These are phyloP conservation scores for Osmerus mordax DNA, from an alignment of 2,113 vertebrate genomes.

Conservation along the genomic window DNA sequence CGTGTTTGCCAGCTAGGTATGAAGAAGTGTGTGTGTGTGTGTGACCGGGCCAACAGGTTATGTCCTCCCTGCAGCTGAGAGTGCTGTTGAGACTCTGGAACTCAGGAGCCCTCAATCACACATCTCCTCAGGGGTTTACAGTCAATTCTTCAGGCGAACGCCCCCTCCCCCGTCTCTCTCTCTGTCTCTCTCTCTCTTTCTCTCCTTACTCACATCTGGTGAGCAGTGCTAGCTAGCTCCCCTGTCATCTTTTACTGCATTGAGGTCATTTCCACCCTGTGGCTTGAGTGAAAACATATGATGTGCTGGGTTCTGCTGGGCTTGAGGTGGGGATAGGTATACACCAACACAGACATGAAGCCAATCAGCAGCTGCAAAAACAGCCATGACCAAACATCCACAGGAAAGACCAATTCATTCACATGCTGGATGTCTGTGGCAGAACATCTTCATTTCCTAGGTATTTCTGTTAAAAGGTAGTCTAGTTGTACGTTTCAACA, in stretches of 20 bases:
- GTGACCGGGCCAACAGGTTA: constrained; percentile 28
- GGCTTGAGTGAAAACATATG: constrained; percentile 75
- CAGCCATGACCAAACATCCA: constrained; percentile 43
- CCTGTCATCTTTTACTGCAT: constrained; percentile 76
- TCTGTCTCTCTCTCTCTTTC: constrained; percentile 22
- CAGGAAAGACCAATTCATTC: constrained; percentile 49
- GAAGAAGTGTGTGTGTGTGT: constrained; percentile 7
- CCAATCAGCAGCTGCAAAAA: constrained; percentile 56
- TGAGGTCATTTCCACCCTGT: constrained; percentile 78
- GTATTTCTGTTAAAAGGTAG: too few relatives aligned
- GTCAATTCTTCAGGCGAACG: constrained; percentile 74
- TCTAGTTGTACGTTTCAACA: too few relatives aligned
- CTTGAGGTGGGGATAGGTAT: constrained; percentile 61
- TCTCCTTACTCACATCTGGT: constrained; percentile 70
- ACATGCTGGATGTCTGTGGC: too few relatives aligned
- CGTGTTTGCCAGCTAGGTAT: not conserved
- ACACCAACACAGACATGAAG: constrained; percentile 53
- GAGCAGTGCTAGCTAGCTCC: constrained; percentile 71
- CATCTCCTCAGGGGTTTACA: constrained; percentile 67
- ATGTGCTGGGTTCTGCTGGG: constrained; percentile 66
- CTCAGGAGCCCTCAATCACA: constrained; percentile 72
- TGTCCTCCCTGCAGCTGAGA: constrained; percentile 30
- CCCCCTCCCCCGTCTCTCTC: constrained; percentile 15
- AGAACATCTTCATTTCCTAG: too few relatives aligned
- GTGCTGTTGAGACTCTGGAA: constrained; percentile 65